phyloP scores from a whole-genome alignment of 2,113 vertebrate species.

The Morone saxatilis region DNA sequence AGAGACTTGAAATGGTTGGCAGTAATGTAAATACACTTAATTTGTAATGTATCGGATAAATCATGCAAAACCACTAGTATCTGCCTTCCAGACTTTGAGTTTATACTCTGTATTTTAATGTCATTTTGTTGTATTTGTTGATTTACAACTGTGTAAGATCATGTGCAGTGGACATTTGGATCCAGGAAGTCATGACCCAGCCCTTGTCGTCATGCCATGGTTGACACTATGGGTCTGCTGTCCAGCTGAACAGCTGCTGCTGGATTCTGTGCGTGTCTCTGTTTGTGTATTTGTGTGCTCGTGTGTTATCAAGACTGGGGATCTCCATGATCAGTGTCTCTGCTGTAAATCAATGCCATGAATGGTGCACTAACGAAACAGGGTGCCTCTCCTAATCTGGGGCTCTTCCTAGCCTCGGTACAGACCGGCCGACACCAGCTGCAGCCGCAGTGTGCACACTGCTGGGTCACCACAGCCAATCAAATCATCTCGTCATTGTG shows the following conservation, averaged over 20 bases:
- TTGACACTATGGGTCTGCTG: constrained; percentile 28
- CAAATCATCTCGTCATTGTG: constrained; percentile 35
- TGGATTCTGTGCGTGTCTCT: constrained; percentile 16
- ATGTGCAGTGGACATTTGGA: constrained; percentile 18
- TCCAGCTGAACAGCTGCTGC: constrained; percentile 37
- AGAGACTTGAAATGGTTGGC: not conserved
- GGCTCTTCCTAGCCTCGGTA: constrained; percentile 42
- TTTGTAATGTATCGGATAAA: not conserved
- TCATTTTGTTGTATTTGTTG: not conserved
- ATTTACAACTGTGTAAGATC: constrained; percentile 28
- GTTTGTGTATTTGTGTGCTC: constrained; percentile 6
- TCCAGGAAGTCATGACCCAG: constrained; percentile 23
- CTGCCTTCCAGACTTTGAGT: not conserved
- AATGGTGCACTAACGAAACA: constrained; percentile 69
- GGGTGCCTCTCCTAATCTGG: constrained; percentile 60
- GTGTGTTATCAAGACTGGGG: constrained; percentile 39
- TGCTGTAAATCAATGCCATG: constrained; percentile 58
- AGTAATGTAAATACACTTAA: not conserved
- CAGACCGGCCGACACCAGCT: constrained; percentile 41
- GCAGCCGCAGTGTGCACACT: constrained; percentile 10
- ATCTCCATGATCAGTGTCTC: constrained; percentile 63
- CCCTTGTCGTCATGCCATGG: not conserved
- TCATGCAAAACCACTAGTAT: not conserved
- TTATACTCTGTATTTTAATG: not conserved
- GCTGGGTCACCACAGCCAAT: constrained; percentile 36